Base-by-base conservation (phyloP, 2,113 vertebrate genomes). In the Pteronura brasiliensis region DNA sequence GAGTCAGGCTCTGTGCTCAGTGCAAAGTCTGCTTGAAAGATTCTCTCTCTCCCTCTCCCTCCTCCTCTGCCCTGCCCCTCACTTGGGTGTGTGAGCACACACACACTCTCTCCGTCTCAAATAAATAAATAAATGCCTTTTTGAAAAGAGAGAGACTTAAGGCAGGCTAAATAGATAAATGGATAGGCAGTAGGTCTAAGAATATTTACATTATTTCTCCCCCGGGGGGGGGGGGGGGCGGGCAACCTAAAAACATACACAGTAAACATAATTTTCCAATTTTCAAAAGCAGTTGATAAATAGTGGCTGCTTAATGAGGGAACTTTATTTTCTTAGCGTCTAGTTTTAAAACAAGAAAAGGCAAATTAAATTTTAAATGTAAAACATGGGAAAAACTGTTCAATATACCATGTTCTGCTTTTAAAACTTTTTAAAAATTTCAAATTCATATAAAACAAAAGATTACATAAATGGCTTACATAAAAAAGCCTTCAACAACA, bases 401-500 rank as follows among this genome's bases (percentile, higher is more conserved):
- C 29, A 93, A 36, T 88, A 93, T 25, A 52, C 27, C 57, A 94
- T 18, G 77, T 63, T 79, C 36, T 76, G 69, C 27, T 95, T 95
- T 89, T 61, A 89, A 95, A 96, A 85, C 29, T 84, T 97, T 39
- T 47, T 31, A 34, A 85, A 91, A 94, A 83, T 18, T 80, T 93
- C 82, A 80, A 84, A 96, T 88, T 93, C 90, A 95, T 96, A 91
- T 91, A 94, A 93, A 97, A 74, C 76, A 95, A 96, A 97, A 93
- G 84, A 94, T 84, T 69, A 95, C 27, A 95, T 77, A 94, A 93
- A 52, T n/a, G 34, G 31, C 81, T 95, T 95, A 74, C 36, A 74
- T 63, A 42, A 63, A 93, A 95, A 89, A 52, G 27, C 18, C 55
- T 85, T 97, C 55, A 80, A 96, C 25, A 96, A 82, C 49, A 93